Conservation (phyloP, 2,888 invertebrate genomes). For the Lycia hirtaria region DNA sequence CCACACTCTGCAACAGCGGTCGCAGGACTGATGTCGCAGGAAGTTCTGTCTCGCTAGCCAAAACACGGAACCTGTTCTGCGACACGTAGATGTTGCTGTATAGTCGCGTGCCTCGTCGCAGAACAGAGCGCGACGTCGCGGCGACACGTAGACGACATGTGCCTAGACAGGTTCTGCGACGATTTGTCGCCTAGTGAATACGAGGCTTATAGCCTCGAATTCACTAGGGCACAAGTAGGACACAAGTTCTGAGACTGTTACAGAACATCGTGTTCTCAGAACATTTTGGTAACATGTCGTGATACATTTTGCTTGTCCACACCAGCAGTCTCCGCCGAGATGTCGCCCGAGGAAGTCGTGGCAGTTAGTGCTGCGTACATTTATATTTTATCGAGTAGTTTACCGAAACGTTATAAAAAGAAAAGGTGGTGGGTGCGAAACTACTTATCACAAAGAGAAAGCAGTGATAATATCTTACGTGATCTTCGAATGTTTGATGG, state of each 20-base stretch:
- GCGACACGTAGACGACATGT: too few relatives aligned
- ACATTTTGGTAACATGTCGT: too few relatives aligned
- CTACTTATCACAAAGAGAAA: constrained; percentile 32
- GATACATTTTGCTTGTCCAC: constrained; percentile 18
- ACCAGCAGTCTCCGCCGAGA: constrained; percentile 14
- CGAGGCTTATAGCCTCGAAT: too few relatives aligned
- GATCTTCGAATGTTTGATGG: constrained; percentile 36
- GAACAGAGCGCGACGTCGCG: too few relatives aligned
- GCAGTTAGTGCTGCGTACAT: constrained; percentile 18
- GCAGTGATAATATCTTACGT: too few relatives aligned
- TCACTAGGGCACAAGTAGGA: too few relatives aligned
- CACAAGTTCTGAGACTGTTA: too few relatives aligned
- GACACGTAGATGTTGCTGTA: constrained; percentile 10
- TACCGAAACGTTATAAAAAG: constrained; percentile 36
- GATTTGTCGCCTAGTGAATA: too few relatives aligned
- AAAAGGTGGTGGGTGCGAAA: constrained; percentile 32
- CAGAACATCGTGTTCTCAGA: too few relatives aligned
- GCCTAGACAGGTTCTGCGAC: too few relatives aligned
- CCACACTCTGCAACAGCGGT: constrained; percentile 26
- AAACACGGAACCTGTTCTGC: constrained; percentile 15
- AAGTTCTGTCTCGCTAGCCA: constrained; percentile 22
- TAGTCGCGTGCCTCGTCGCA: constrained; percentile 1
- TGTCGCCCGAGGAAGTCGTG: constrained; percentile 18
- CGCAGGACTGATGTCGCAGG: constrained; percentile 18
- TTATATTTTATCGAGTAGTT: constrained; percentile 27